Evolutionary conservation across 1,140 invertebrate genomes (phyloP), one percentile per base, ranked within the genome.

Genomic region (Heliconius congener): DNA sequence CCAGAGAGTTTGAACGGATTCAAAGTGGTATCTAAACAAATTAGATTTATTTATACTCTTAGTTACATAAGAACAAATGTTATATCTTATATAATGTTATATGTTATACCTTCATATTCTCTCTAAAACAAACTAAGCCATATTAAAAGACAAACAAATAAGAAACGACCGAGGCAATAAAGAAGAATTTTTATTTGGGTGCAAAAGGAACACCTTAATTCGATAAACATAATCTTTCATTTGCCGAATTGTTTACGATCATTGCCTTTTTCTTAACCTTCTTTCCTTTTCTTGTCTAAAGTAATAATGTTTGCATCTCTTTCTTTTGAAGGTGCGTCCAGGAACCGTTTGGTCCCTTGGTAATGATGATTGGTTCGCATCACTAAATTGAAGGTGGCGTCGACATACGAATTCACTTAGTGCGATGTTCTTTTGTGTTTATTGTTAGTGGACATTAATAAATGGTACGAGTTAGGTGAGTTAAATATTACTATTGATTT

Each of bases 151-250:
- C 72, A 23, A 50, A 79, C 78, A 85, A 84, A 87, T 82, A 77
- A 90, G 84, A 90, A 91, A 82, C 87, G 89, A 90, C 82, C 79
- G 79, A 80, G 76, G 73, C 81, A 83, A 92, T 93, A 94, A 93
- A 94, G 76, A 87, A 80, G 82, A 87, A 86, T 91, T 92, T 92
- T 94, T 93, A 94, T 93, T 91, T 86, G 82, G 84, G 77, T 82
- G 81, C 86, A 83, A 85, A 83, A 87, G 84, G 81, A 87, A 90
- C 90, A 94, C 91, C 92, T 93, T 93, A 88, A 89, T 88, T 88
- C 92, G 88, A 94, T 94, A 89, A 93, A 94, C 92, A 94, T 94
- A 94, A 93, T 94, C 92, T 94, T 94, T 94, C 91, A 94, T 94
- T 93, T 92, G 86, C 85, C 83, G 81, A 86, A 89, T 90, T 91